phyloP scores from a whole-genome alignment of 2,888 invertebrate species.

The Notocelia uddmanniana region DNA sequence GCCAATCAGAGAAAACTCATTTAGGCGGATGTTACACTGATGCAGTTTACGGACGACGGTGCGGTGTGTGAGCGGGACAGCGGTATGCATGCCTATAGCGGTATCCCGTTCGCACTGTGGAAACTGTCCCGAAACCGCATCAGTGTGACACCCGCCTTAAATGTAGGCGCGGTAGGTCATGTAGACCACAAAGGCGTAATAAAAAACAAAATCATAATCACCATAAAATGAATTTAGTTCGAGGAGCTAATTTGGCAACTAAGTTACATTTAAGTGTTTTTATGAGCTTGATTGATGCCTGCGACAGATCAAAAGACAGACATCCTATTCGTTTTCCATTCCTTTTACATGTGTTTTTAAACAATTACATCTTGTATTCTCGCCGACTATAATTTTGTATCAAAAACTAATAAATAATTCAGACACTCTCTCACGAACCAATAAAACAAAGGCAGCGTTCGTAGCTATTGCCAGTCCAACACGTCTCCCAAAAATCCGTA shows the following conservation, averaged over 20 bases:
- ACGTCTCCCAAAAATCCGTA: slow-evolving; percentile 71
- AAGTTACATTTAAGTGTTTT: background rate
- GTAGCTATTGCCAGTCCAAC: slow-evolving; percentile 64
- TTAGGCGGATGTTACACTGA: no score
- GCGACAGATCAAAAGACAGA: background rate
- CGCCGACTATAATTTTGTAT: background rate
- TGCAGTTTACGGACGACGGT: no score
- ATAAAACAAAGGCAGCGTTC: slow-evolving; percentile 52
- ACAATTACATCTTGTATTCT: slow-evolving; percentile 1
- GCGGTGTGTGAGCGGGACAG: no score
- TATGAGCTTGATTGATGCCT: background rate
- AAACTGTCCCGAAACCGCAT: no score
- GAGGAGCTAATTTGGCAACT: background rate
- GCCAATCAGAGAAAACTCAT: no score
- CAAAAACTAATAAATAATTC: slow-evolving; percentile 14
- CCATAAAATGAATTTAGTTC: no score
- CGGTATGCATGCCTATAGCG: no score
- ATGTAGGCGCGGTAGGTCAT: no score
- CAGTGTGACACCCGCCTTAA: no score
- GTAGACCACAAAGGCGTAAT: no score
- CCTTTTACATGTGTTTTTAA: background rate
- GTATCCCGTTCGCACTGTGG: no score
- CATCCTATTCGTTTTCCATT: background rate
- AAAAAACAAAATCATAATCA: no score
- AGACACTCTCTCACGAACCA: background rate